Conservation (phyloP, 2,113 vertebrate genomes). For the Phodopus roborovskii region DNA sequence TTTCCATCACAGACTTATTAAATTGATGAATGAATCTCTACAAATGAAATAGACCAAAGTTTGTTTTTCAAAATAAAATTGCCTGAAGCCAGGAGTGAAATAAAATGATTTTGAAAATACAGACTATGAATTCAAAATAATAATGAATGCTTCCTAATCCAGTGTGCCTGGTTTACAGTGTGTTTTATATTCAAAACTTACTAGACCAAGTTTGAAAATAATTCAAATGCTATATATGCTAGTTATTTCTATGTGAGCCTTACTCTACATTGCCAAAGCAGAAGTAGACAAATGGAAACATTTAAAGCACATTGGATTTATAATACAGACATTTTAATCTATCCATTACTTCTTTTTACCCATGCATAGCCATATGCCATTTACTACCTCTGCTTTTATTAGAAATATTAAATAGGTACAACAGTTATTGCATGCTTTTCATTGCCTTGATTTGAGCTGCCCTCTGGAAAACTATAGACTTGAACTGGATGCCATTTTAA, state of each 20-base stretch:
- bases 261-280: neutral
- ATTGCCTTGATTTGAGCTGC: neutral
- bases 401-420: neutral
- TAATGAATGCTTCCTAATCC: neutral
- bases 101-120: conserved; percentile 19
- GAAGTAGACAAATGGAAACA: neutral
- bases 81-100: neutral
- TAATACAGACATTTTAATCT: neutral
- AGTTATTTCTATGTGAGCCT: neutral
- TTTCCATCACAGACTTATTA: neutral
- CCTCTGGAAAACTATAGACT: neutral
- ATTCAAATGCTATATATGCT: neutral
- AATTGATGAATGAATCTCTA: neutral
- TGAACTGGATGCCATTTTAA: neutral
- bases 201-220: neutral
- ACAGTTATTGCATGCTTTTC: neutral
- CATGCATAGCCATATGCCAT: neutral
- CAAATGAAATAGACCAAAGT: neutral
- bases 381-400: neutral
- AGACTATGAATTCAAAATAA: conserved; percentile 1
- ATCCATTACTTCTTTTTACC: neutral
- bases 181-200: conserved; percentile 5
- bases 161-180: neutral
- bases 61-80: neutral
- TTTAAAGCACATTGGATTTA: neutral